These are phyloP conservation scores for Alca torda DNA, from an alignment of 2,797 vertebrate genomes.

Conservation along the genomic window DNA sequence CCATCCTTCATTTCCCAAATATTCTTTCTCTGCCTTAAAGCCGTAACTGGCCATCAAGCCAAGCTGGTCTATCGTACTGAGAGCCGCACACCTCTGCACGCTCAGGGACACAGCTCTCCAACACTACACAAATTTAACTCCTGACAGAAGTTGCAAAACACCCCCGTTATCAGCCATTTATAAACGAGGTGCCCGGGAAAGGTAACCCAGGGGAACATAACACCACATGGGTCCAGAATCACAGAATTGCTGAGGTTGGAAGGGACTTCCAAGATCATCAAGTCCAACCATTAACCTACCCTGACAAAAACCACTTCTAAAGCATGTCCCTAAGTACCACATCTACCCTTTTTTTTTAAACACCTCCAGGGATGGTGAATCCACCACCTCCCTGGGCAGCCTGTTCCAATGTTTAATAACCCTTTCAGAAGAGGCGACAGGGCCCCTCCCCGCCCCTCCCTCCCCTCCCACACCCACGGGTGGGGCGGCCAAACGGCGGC, in stretches of 20 bases:
- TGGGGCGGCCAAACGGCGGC: not conserved
- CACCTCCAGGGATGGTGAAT: too few relatives aligned
- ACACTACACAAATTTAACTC: rapidly evolving
- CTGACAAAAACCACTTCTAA: too few relatives aligned
- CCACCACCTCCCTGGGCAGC: too few relatives aligned
- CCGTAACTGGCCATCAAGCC: rapidly evolving
- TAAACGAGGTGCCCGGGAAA: not conserved
- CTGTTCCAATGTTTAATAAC: too few relatives aligned
- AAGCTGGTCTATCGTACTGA: rapidly evolving
- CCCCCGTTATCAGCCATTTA: not conserved
- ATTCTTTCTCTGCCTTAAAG: not conserved
- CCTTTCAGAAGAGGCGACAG: not conserved
- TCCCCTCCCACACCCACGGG: not conserved
- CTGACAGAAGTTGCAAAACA: rapidly evolving
- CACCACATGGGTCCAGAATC: too few relatives aligned
- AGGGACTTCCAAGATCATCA: too few relatives aligned
- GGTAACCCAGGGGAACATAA: not conserved
- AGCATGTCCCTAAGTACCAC: too few relatives aligned
- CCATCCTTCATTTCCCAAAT: not conserved
- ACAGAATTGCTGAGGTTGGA: too few relatives aligned
- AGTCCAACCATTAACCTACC: too few relatives aligned
- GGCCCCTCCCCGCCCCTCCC: not conserved
- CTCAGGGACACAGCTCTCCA: not conserved
- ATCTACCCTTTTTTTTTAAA: too few relatives aligned
- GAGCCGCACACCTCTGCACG: not conserved